A percentile compares a stretch with the other conserved stretches of the same genome.
These are phyloP conservation scores for Coleophora flavipennella DNA, from an alignment of 2,888 invertebrate species.

Conservation along the genomic window DNA sequence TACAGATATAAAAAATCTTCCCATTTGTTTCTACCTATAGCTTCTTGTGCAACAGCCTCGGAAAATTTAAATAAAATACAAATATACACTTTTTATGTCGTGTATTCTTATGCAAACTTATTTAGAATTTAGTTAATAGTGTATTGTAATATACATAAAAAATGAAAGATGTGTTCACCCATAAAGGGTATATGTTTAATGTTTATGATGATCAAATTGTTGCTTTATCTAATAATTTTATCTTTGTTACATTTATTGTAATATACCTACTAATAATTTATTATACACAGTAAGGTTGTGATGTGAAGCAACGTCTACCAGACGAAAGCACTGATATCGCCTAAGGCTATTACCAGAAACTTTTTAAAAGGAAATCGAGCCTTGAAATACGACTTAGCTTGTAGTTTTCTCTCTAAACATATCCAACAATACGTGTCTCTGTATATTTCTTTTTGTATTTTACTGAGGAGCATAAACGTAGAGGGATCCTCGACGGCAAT, in stretches of 20 bases:
- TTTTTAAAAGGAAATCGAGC: constrained; percentile 7
- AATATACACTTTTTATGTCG: constrained; percentile 19
- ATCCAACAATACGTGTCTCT: constrained; percentile 44
- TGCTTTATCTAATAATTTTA: constrained; percentile 15
- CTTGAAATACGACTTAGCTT: constrained; percentile 28
- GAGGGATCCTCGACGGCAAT: too few relatives aligned
- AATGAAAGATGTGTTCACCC: constrained; percentile 12
- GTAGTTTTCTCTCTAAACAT: constrained; percentile 49
- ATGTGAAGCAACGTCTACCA: constrained; percentile 22
- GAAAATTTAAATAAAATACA: constrained; percentile 18
- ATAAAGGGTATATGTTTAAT: constrained; percentile 10
- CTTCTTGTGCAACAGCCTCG: constrained; percentile 48
- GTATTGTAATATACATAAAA: not conserved
- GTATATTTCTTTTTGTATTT: too few relatives aligned
- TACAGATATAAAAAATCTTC: too few relatives aligned
- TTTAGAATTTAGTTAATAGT: constrained; percentile 3
- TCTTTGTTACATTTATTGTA: constrained; percentile 15
- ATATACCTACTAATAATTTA: too few relatives aligned
- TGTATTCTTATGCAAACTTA: constrained; percentile 2
- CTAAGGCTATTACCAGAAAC: constrained; percentile 19
- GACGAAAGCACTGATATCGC: constrained; percentile 14
- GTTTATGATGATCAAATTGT: constrained; percentile 15
- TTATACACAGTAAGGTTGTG: constrained; percentile 26
- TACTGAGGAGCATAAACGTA: too few relatives aligned
- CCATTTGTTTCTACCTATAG: constrained; percentile 9